phyloP scores from a whole-genome alignment of 2,888 invertebrate species.

The Acronicta aceris region DNA sequence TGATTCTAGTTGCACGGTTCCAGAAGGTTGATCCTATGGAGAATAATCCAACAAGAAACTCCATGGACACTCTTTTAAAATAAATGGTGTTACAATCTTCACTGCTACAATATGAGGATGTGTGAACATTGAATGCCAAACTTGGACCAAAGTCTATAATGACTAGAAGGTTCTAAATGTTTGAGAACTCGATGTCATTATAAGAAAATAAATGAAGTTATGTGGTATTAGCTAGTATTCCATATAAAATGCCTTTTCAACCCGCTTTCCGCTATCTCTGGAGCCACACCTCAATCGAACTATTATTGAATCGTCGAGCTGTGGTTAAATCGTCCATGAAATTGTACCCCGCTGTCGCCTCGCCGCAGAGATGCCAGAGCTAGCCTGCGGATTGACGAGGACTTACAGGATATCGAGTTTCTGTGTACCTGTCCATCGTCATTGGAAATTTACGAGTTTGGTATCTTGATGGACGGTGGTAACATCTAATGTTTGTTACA shows the following conservation, averaged over 20 bases:
- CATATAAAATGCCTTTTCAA: neutral
- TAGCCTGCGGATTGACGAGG: conserved; percentile 3
- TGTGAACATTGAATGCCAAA: too few relatives aligned
- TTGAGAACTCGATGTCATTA: too few relatives aligned
- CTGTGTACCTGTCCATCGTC: conserved; percentile 28
- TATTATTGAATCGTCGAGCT: conserved; percentile 46
- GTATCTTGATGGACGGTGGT: neutral
- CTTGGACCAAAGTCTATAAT: too few relatives aligned
- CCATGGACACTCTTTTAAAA: too few relatives aligned
- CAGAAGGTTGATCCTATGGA: too few relatives aligned
- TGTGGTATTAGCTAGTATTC: too few relatives aligned
- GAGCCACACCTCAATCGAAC: conserved; percentile 13
- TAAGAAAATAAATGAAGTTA: too few relatives aligned
- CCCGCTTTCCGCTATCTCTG: conserved; percentile 18
- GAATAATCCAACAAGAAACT: too few relatives aligned
- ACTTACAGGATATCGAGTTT: conserved; percentile 9
- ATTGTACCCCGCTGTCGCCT: conserved; percentile 37
- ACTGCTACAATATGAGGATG: too few relatives aligned
- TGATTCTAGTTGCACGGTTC: too few relatives aligned
- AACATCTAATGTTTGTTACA: neutral
- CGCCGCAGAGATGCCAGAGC: conserved; percentile 15
- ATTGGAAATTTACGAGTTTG: neutral
- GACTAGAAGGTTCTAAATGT: too few relatives aligned
- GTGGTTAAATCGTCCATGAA: conserved; percentile 50
- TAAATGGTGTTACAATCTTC: too few relatives aligned